These are phyloP conservation scores for Gyrodactylus salaris DNA, from an alignment of 1,140 invertebrate species.

Conservation along the genomic window DNA sequence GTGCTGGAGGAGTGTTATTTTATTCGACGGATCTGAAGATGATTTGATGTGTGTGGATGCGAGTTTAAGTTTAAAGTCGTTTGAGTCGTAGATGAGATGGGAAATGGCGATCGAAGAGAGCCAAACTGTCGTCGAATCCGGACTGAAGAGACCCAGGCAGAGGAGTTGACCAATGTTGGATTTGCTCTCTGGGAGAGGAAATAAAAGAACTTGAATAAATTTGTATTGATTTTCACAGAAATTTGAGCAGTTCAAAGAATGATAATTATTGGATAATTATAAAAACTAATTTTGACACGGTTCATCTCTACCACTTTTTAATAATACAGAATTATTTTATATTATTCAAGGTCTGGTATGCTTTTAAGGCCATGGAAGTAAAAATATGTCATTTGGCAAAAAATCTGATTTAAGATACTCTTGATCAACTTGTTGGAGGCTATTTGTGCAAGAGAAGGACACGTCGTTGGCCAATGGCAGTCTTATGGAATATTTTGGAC, in stretches of 20 bases:
- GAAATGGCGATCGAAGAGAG: neutral
- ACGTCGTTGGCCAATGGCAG: neutral
- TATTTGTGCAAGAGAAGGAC: neutral
- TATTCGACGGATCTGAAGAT: neutral
- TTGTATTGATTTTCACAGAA: too few relatives aligned
- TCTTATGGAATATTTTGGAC: neutral
- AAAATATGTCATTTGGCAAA: neutral
- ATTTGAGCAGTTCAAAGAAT: too few relatives aligned
- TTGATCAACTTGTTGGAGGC: neutral
- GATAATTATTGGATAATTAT: neutral
- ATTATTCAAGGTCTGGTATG: neutral
- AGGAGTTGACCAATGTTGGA: neutral
- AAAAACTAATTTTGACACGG: neutral
- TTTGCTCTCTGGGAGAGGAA: too few relatives aligned
- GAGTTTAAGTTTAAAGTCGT: neutral
- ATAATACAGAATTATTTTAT: neutral
- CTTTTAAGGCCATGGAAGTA: neutral
- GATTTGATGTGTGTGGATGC: conserved; percentile 9
- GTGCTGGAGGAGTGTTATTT: neutral
- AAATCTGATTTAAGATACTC: neutral
- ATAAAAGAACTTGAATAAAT: too few relatives aligned
- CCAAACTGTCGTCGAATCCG: neutral
- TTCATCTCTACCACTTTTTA: neutral
- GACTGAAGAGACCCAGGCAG: neutral
- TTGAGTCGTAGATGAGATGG: neutral